These are phyloP conservation scores for Hetaerina americana DNA, from an alignment of 1,140 invertebrate species.

Conservation along the genomic window DNA sequence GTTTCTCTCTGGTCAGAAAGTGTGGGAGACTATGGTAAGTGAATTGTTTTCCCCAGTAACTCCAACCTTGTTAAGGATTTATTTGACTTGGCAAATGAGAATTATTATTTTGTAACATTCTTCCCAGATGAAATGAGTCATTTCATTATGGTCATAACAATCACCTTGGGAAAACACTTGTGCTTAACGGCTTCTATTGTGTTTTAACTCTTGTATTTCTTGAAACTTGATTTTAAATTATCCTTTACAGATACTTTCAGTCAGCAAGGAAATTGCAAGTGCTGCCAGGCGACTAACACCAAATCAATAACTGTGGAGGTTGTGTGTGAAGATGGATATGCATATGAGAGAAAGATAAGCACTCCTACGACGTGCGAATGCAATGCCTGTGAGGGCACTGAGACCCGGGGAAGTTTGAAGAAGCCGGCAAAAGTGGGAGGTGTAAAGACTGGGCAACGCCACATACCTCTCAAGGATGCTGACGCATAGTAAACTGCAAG, in stretches of 20 bases:
- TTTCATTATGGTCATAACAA: too few species aligned
- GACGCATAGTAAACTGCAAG: conserved; percentile 30
- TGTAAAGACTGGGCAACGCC: neutral
- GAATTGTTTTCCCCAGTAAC: too few species aligned
- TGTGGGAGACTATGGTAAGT: too few species aligned
- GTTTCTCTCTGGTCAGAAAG: too few species aligned
- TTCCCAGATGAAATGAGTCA: too few species aligned
- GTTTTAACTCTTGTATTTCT: conserved; percentile 12
- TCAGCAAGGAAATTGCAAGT: conserved; percentile 40
- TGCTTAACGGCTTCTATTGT: conserved; percentile 48
- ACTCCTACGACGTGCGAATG: conserved; percentile 40
- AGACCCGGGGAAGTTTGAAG: neutral
- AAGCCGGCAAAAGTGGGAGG: conserved; percentile 39
- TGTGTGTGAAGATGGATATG: conserved; percentile 36
- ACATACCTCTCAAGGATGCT: neutral
- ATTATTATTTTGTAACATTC: too few species aligned
- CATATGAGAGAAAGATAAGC: conserved; percentile 31
- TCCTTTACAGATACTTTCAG: conserved; percentile 32
- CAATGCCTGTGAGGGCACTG: conserved; percentile 27
- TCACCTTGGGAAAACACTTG: neutral
- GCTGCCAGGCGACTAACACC: conserved; percentile 40
- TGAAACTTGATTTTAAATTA: conserved; percentile 12
- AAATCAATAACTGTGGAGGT: conserved; percentile 30
- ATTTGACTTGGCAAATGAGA: too few species aligned
- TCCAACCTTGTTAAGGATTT: too few species aligned